These are phyloP conservation scores for Drosophila pegasa DNA, from an alignment of 2,888 invertebrate genomes.

Conservation along the genomic window DNA sequence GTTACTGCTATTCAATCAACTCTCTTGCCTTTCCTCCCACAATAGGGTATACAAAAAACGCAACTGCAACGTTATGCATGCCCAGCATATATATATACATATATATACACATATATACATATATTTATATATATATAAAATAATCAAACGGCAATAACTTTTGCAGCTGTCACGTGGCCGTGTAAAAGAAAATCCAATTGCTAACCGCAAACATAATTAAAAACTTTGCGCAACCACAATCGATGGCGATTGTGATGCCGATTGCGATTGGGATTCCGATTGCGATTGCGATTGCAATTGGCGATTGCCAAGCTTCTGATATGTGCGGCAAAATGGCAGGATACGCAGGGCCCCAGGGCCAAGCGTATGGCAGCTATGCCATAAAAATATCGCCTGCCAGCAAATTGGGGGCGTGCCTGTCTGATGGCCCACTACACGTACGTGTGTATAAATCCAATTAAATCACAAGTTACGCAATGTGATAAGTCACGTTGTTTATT, in stretches of 20 bases:
- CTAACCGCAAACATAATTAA: slow-evolving; percentile 80
- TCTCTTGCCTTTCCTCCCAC: background rate
- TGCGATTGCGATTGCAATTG: slow-evolving; percentile 3
- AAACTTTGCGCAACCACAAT: slow-evolving; percentile 78
- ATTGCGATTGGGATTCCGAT: slow-evolving; percentile 31
- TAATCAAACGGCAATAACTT: slow-evolving; percentile 52
- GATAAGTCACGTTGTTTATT: slow-evolving; percentile 82
- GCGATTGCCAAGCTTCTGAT: slow-evolving; percentile 20
- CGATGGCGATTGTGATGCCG: slow-evolving; percentile 51
- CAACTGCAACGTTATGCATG: slow-evolving; percentile 3
- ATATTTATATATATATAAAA: slow-evolving; percentile 20
- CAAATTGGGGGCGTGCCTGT: slow-evolving; percentile 12
- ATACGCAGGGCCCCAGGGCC: slow-evolving; percentile 15
- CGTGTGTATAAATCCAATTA: slow-evolving; percentile 76
- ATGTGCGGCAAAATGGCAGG: slow-evolving; percentile 16
- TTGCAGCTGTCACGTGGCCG: slow-evolving; percentile 29
- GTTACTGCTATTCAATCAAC: background rate
- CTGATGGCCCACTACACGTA: slow-evolving; percentile 26
- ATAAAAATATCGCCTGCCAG: slow-evolving; percentile 40
- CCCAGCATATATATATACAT: slow-evolving; percentile 5
- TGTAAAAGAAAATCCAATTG: slow-evolving; percentile 69
- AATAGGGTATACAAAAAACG: background rate
- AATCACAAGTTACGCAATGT: slow-evolving; percentile 80
- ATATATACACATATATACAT: slow-evolving; percentile 6
- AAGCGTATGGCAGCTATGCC: slow-evolving; percentile 37